Conservation (phyloP, 2,888 invertebrate genomes). For the Callimorpha dominula region DNA sequence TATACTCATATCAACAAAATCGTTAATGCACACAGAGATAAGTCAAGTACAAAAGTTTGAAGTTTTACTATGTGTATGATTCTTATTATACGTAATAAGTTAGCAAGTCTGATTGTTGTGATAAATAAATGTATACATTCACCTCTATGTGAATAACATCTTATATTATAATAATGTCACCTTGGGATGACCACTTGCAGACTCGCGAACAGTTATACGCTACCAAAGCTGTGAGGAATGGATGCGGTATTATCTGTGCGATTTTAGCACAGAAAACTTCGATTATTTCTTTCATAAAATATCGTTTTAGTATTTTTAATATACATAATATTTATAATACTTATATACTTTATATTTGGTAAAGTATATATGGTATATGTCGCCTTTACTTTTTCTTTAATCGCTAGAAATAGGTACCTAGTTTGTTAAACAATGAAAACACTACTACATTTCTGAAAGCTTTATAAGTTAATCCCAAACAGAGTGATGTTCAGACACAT, state of each 20-base stretch:
- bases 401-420: too few relatives aligned
- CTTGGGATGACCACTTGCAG: slow-evolving; percentile 77
- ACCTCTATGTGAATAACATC: slow-evolving; percentile 68
- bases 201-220: slow-evolving; percentile 50
- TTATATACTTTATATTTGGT: too few relatives aligned
- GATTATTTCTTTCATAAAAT: too few relatives aligned
- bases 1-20: background rate
- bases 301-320: too few relatives aligned
- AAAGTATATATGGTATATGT: too few relatives aligned
- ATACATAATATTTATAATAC: too few relatives aligned
- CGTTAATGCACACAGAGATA: background rate
- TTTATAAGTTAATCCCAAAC: too few relatives aligned
- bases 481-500: too few relatives aligned
- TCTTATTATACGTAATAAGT: slow-evolving; percentile 7
- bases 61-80: background rate
- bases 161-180: slow-evolving; percentile 74
- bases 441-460: too few relatives aligned
- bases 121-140: slow-evolving; percentile 41
- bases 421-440: too few relatives aligned
- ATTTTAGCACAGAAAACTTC: too few relatives aligned
- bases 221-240: slow-evolving; percentile 15
- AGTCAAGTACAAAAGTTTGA: background rate
- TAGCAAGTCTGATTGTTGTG: slow-evolving; percentile 21
- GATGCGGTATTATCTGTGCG: slow-evolving; percentile 33
- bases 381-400: too few relatives aligned